Evolutionary conservation across 2,797 vertebrate genomes (phyloP).

Genomic region (Florisuga fusca): DNA sequence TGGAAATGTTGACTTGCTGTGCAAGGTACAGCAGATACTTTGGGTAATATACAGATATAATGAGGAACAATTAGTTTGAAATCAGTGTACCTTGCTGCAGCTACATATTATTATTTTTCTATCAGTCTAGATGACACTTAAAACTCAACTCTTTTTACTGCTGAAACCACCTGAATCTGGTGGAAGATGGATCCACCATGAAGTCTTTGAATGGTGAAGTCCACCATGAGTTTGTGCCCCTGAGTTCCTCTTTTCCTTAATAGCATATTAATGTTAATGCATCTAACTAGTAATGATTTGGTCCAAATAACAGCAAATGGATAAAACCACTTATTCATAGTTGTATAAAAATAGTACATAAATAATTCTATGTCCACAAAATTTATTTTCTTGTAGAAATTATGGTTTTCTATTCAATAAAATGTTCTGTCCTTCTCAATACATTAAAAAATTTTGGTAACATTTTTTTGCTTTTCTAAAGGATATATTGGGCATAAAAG

Average conservation of each 20-base stretch:
- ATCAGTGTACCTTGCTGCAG: neutral
- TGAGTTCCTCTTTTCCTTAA: neutral
- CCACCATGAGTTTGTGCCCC: neutral
- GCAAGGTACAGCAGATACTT: neutral
- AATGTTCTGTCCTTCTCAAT: neutral
- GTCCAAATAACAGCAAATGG: neutral
- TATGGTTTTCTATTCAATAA: neutral
- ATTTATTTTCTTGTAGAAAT: neutral
- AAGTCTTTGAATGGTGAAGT: slow-evolving; percentile 7
- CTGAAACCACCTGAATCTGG: neutral
- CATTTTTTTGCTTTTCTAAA: neutral
- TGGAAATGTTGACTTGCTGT: neutral
- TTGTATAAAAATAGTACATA: neutral
- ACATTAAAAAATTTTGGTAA: neutral
- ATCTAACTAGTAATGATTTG: neutral
- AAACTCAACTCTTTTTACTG: neutral
- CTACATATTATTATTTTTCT: neutral
- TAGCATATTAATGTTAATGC: neutral
- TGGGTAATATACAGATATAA: neutral
- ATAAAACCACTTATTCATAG: neutral
- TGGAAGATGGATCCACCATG: neutral
- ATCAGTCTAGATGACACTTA: neutral
- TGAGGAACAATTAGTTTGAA: neutral
- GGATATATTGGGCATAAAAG: neutral
- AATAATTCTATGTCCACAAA: neutral